Evolutionary conservation across 2,113 vertebrate species (phyloP), one percentile per base, ranked within the genome.

Genomic region (Anolis sagrei): DNA sequence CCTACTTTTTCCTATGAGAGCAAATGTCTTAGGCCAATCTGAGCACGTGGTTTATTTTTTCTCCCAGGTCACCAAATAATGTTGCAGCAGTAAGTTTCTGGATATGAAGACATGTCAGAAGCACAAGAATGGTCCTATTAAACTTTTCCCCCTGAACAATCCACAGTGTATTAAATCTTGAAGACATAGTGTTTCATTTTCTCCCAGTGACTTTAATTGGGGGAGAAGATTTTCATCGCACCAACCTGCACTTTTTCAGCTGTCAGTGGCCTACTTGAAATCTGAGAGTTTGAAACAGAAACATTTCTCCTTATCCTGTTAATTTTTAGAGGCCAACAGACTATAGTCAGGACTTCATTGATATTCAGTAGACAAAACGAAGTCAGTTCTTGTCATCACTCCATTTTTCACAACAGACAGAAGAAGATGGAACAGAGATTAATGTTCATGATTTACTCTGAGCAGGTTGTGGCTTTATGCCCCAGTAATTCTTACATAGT

Each of bases 381-480:
- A 94, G 54, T 90, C 14, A 87, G 0, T 90, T 95, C 91, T 84
- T 93, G 64, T 93, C 91, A 92, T 8, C 83, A 23, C 19, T 90
- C 78, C 74, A 68, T 54, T 90, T 34, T 83, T 84, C 11, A 61
- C 66, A 86, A 90, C 87, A 39, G 84, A 69, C 25, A 58, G 76
- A 90, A 76, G 79, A 93, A 92, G 62, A 83, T 92, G 82, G 83
- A 91, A 61, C 34, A 85, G 77, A 97, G 97, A 98, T 97, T 96
- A 97, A 98, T 97, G 96, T 92, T 95, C 95, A 92, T 95, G 95
- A 98, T 98, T 96, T 98, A 94, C 93, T 96, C 83, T 93, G 94
- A 94, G 90, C 94, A 96, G 95, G 95, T 95, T 97, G 95, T 95
- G 94, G 89, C 96, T 97, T 97, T 94, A 96, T 95, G 95, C 92